Conservation (phyloP, 1,140 invertebrate genomes). For the Heliconius himera region DNA sequence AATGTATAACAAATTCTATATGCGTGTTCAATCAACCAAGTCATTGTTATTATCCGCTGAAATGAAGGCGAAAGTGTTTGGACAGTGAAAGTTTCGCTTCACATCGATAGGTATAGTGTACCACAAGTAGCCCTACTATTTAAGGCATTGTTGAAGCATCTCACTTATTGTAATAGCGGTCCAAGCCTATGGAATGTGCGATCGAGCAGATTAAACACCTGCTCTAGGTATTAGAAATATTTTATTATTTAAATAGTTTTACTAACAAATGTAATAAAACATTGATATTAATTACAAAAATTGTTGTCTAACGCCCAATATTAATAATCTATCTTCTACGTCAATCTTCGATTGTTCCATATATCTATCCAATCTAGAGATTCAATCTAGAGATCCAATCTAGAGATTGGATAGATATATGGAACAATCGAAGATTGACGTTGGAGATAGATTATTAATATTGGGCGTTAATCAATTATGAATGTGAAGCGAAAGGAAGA, state of each 20-base stretch:
- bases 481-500: too few species aligned
- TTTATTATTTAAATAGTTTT: background rate
- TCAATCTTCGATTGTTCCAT: too few species aligned
- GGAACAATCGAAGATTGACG: too few species aligned
- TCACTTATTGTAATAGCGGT: constrained; percentile 24
- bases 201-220: background rate
- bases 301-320: background rate
- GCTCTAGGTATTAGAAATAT: background rate
- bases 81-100: constrained; percentile 57
- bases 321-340: too few species aligned
- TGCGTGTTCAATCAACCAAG: constrained; percentile 50
- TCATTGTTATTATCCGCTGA: constrained; percentile 52
- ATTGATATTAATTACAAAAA: background rate
- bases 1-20: constrained; percentile 25
- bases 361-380: too few species aligned
- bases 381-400: too few species aligned
- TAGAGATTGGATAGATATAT: too few species aligned
- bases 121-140: constrained; percentile 23
- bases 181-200: background rate
- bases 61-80: constrained; percentile 62
- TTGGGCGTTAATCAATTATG: too few species aligned
- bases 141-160: constrained; percentile 14
- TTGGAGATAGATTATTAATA: too few species aligned
- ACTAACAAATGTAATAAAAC: background rate
- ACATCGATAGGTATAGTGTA: constrained; percentile 10